Evolutionary conservation across 2,113 vertebrate species (phyloP), one percentile per base, ranked within the genome.

Genomic region (Aegotheles bennettii): DNA sequence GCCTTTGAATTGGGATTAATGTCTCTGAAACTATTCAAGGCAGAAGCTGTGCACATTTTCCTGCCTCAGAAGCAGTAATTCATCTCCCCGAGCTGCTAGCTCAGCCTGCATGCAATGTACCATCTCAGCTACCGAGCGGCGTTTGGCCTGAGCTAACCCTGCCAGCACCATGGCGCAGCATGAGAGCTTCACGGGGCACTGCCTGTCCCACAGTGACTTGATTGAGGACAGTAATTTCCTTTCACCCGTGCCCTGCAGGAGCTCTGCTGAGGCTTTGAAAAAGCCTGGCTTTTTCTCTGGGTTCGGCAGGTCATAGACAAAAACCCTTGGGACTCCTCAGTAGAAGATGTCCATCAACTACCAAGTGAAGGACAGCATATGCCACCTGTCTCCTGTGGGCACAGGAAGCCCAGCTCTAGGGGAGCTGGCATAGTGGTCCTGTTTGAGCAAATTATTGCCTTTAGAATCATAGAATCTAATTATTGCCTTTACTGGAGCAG

Each of bases 331-430:
- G 59, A 43, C 48, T 51, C 56, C 84, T 56, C 3, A 8, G 48
- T 64, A 89, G 77, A 82, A 84, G 91, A 51, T 73, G 84, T 78
- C 94, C 77, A n/a, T 89, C 89, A 87, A 6, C 56, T 76, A 19
- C 93, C 68, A 79, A 91, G 93, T 3, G 20, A 53, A 51, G 87
- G 84, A 10, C 76, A 31, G 47, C 33, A 0, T 19, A 18, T 67
- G 81, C 80, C 2, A 3, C 36, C 57, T 2, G 31, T 25, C 68
- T 70, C 26, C 0, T 17, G 75, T 26, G 86, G 84, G 57, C 24
- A 14, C 87, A 94, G 95, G 94, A 87, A 94, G 67, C 45, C 28
- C 93, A 79, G 77, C 93, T 24, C 7, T 23, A 56, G 81, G 78
- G 91, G 77, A 60, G 76, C 91, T 94, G 93, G 94, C 86, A 84